A percentile compares a stretch with the other conserved stretches of the same genome.
These are phyloP conservation scores for Echinops telfairi DNA, from an alignment of 2,113 vertebrate species.

Conservation along the genomic window DNA sequence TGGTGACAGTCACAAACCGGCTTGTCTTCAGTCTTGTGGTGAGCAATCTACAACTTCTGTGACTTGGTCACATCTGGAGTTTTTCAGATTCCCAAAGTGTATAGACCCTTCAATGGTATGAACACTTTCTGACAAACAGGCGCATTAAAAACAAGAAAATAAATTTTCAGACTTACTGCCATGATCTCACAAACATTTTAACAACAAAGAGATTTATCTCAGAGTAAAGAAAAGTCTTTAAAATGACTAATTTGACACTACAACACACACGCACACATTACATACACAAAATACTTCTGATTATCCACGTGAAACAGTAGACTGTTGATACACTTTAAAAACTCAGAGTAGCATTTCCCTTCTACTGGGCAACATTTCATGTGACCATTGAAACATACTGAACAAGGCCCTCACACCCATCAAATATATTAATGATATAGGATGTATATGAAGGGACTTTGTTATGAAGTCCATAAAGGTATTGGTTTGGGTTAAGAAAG, in stretches of 20 bases:
- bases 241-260: conserved; percentile 36
- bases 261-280: background rate
- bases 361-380: background rate
- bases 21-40: background rate
- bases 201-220: background rate
- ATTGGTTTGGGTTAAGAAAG: background rate
- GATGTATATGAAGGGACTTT: background rate
- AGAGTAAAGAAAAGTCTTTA: background rate
- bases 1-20: background rate
- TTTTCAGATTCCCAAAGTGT: background rate
- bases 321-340: background rate
- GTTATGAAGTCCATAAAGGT: background rate
- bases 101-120: background rate
- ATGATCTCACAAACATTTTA: conserved; percentile 1
- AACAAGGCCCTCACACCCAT: background rate
- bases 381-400: background rate
- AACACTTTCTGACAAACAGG: background rate
- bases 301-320: background rate
- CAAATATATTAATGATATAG: background rate
- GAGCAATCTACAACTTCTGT: background rate
- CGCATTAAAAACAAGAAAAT: background rate
- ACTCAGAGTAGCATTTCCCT: background rate
- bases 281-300: background rate
- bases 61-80: background rate
- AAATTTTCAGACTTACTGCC: background rate